Evolutionary conservation across 2,797 vertebrate genomes (phyloP).

Genomic region (Taenioides sp.): DNA sequence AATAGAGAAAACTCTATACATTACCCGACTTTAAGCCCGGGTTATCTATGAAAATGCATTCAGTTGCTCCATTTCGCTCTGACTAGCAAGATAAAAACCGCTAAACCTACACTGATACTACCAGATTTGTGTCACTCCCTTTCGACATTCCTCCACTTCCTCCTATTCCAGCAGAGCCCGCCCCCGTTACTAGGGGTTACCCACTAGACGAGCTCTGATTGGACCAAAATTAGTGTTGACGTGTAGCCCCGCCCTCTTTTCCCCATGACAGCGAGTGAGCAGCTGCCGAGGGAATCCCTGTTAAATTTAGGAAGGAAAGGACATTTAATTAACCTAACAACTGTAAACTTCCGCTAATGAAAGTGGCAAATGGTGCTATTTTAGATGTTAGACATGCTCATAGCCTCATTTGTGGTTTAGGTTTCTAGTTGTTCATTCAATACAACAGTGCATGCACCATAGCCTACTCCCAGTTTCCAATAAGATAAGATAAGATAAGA

Average conservation of each 20-base stretch:
- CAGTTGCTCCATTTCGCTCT: neutral
- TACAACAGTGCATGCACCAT: neutral
- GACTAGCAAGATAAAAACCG: neutral
- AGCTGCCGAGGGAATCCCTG: neutral
- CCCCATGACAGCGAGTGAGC: neutral
- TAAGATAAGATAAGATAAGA: too few species aligned
- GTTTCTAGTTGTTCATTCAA: neutral
- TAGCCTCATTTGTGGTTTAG: neutral
- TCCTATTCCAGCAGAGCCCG: neutral
- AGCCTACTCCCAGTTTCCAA: too few species aligned
- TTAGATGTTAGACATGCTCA: neutral
- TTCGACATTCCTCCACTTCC: conserved; percentile 11
- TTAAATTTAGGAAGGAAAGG: neutral
- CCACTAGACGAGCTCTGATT: conserved; percentile 44
- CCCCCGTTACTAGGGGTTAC: conserved; percentile 44
- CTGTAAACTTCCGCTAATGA: neutral
- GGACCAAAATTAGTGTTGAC: conserved; percentile 21
- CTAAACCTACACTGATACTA: neutral
- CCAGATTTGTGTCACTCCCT: neutral
- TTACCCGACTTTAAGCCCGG: neutral
- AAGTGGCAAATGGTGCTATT: neutral
- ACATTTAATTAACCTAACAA: conserved; percentile 11
- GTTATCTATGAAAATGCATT: neutral
- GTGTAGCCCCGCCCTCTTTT: conserved; percentile 32
- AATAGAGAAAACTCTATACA: neutral